phyloP scores from a whole-genome alignment of 2,113 vertebrate genomes.

The Hirundichthys speculiger region DNA sequence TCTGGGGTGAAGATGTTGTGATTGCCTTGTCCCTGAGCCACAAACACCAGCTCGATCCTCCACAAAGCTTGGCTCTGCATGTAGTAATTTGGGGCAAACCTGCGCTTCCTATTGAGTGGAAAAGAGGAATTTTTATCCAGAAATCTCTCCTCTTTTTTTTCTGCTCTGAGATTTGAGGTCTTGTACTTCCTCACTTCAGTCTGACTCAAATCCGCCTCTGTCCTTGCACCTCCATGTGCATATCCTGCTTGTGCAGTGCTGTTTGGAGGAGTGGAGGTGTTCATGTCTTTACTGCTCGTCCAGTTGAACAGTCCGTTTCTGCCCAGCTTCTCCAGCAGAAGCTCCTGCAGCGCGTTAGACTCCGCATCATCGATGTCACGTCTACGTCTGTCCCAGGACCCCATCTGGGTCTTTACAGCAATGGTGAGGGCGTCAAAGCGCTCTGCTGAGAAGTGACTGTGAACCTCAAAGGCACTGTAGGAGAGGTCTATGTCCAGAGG shows the following conservation, averaged over 20 bases:
- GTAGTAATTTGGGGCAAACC: constrained; percentile 85
- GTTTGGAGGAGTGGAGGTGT: constrained; percentile 56
- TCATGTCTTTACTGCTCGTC: constrained; percentile 48
- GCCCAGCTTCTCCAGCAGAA: constrained; percentile 86
- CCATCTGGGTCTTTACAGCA: constrained; percentile 93
- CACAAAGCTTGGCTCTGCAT: constrained; percentile 92
- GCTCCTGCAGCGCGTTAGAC: constrained; percentile 84
- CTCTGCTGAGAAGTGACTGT: constrained; percentile 94
- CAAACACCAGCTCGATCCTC: constrained; percentile 96
- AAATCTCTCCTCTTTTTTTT: constrained; percentile 4
- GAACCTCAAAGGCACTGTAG: constrained; percentile 97
- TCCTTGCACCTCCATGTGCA: constrained; percentile 19
- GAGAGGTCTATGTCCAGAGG: constrained; percentile 97
- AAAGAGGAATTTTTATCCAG: constrained; percentile 25
- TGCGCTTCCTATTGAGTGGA: constrained; percentile 54
- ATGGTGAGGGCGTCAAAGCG: constrained; percentile 92
- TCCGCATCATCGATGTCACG: constrained; percentile 87
- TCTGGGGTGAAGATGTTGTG: constrained; percentile 96
- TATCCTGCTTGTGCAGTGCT: background rate
- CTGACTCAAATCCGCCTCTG: constrained; percentile 16
- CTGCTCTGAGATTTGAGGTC: constrained; percentile 12
- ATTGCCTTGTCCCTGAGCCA: constrained; percentile 89
- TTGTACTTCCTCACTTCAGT: background rate
- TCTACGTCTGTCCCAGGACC: constrained; percentile 91
- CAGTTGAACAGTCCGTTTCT: constrained; percentile 36